phyloP scores from a whole-genome alignment of 35 echinoderm and acorn worm genomes.

The Holothuria glaberrima region DNA sequence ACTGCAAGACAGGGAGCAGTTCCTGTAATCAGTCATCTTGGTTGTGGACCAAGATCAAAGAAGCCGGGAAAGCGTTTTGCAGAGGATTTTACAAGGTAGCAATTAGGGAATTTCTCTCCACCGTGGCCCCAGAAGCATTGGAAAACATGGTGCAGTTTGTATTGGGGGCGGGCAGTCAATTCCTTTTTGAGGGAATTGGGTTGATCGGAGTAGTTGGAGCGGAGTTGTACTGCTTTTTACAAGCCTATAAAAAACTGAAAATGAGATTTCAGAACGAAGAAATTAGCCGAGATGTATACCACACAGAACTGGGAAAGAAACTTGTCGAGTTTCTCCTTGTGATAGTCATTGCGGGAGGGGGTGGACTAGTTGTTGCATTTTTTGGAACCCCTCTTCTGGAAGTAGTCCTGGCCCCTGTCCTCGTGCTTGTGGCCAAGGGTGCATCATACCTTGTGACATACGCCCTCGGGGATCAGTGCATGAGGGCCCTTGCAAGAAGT shows the following conservation, averaged over 20 bases:
- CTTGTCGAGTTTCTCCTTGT: constrained; percentile 2
- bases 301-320: background rate
- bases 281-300: background rate
- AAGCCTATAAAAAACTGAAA: background rate
- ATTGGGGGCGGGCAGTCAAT: too few species aligned
- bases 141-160: background rate
- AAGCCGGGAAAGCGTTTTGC: background rate
- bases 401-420: background rate
- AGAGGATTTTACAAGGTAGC: background rate
- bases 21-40: constrained; percentile 4
- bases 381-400: background rate
- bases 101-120: background rate
- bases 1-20: background rate
- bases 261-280: background rate
- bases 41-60: background rate
- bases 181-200: constrained; percentile 7
- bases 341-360: background rate
- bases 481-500: too few species aligned
- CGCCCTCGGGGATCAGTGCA: background rate
- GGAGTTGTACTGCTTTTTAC: background rate
- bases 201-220: background rate
- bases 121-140: background rate
- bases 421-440: background rate
- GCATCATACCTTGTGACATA: background rate
- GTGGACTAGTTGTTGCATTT: background rate